Evolutionary conservation across 2,797 vertebrate species (phyloP).

Genomic region (Diceros bicornis): DNA sequence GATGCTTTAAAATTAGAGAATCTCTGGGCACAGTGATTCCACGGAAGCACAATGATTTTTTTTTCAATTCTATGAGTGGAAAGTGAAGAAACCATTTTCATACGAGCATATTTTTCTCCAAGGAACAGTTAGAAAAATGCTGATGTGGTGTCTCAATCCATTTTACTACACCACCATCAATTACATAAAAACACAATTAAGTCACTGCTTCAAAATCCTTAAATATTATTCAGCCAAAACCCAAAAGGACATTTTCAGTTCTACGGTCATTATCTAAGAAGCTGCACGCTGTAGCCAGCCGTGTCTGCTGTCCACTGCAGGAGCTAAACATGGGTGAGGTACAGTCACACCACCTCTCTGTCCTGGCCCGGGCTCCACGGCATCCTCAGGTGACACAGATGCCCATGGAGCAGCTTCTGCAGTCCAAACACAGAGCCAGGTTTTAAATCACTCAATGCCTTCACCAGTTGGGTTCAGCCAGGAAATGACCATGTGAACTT

Average conservation of each 20-base stretch:
- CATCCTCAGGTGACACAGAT: slow-evolving; percentile 24
- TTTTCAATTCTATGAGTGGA: slow-evolving; percentile 68
- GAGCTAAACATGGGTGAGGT: background rate
- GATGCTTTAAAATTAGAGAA: background rate
- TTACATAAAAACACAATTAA: slow-evolving; percentile 86
- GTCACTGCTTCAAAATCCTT: slow-evolving; percentile 84
- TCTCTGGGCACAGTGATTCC: slow-evolving; percentile 65
- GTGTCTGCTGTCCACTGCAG: slow-evolving; percentile 22
- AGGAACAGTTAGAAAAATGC: slow-evolving; percentile 86
- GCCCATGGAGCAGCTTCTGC: background rate
- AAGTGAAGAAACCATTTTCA: slow-evolving; percentile 86
- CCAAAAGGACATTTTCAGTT: slow-evolving; percentile 72
- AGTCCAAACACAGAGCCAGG: slow-evolving; percentile 7
- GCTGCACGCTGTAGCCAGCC: background rate
- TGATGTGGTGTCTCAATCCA: slow-evolving; percentile 84
- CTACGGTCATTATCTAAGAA: slow-evolving; percentile 21
- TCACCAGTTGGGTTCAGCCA: background rate
- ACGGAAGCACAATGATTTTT: slow-evolving; percentile 75
- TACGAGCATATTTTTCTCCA: slow-evolving; percentile 84
- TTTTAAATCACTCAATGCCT: slow-evolving; percentile 44
- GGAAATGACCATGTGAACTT: background rate
- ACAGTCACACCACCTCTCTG: background rate
- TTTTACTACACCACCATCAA: slow-evolving; percentile 81
- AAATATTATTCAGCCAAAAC: slow-evolving; percentile 85
- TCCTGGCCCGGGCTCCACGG: background rate